Base-by-base conservation (phyloP, 2,888 invertebrate genomes). In the Dicyrtoma fusca region DNA sequence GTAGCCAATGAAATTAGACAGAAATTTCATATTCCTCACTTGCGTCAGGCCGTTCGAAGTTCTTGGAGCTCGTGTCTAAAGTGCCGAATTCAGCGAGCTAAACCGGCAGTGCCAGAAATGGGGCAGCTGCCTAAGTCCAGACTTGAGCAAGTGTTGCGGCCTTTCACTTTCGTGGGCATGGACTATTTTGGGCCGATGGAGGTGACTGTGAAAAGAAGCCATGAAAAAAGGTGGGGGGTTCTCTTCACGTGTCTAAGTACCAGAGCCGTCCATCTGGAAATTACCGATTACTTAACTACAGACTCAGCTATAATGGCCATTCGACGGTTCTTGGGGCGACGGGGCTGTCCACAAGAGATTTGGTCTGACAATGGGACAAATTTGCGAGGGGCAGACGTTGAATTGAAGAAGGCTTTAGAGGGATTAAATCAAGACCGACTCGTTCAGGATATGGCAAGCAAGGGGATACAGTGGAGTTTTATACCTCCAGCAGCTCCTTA, bases 361-460 rank as follows among this genome's bases (percentile, higher is more conserved):
- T 82, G 80, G 61, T 81, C 81, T 25, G 84, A 85, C 69, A 84
- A 84, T 72, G 83, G 82, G 0, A 82, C 82, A 0, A 84, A 84
- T 74, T 84, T 85, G 74, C 75, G 81, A 1, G 82, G 83, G 0
- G 77, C 82, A 0, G 75, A 80, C 4, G 83, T 82, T 74, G 82
- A 85, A 19, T 85, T 86, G 77, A 84, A 84, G 75, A 85, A 86
- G 81, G 84, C 87, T 0, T 85, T 87, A 74, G 86, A 86, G 77
- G 85, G 84, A 8, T n/a, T 73, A 1, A 65, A 70, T 23, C 25
- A 65, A 13, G 14, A 6, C 1, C 5, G 26, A 13, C 8, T 73
- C 0, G 17, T 5, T 1, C 6, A 19, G 3, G 21, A 70, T 17
- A 42, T 73, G 49, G 25, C 70, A 19, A n/a, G n/a, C 2, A 6